A percentile compares a stretch with the other conserved stretches of the same genome.
These are phyloP conservation scores for Caenorhabditis plicata DNA, from an alignment of 2,888 invertebrate genomes.

Conservation along the genomic window DNA sequence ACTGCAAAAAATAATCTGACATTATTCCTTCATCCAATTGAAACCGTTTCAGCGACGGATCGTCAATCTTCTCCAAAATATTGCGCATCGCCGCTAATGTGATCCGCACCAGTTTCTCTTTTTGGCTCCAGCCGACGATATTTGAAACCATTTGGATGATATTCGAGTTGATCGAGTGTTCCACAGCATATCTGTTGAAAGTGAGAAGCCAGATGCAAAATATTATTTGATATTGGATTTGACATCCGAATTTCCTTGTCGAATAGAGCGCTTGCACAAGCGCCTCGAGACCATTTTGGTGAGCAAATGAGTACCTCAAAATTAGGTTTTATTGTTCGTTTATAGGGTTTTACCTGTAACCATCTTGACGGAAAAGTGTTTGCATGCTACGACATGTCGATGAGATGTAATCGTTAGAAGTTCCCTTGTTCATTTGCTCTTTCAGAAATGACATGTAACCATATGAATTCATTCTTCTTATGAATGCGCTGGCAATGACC, in stretches of 20 bases:
- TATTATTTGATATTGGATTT: conserved; percentile 30
- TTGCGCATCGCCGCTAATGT: conserved; percentile 94
- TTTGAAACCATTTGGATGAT: conserved; percentile 93
- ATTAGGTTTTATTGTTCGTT: no score
- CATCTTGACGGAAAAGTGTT: conserved; percentile 16
- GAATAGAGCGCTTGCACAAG: conserved; percentile 17
- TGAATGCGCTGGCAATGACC: conserved; percentile 61
- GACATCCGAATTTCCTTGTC: conserved; percentile 26
- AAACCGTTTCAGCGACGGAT: conserved; percentile 72
- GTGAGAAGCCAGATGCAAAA: conserved; percentile 79
- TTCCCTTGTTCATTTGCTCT: conserved; percentile 18
- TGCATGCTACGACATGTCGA: conserved; percentile 26
- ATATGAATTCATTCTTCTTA: conserved; percentile 53
- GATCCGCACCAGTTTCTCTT: conserved; percentile 79
- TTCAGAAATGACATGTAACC: conserved; percentile 31
- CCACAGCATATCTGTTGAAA: conserved; percentile 87
- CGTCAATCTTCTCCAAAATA: conserved; percentile 91
- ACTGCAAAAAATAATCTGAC: conserved; percentile 68
- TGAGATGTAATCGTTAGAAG: conserved; percentile 23
- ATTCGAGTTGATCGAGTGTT: conserved; percentile 76
- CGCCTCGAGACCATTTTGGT: conserved; percentile 22
- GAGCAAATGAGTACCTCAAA: conserved; percentile 18
- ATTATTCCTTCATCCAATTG: background rate
- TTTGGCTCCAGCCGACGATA: conserved; percentile 92
- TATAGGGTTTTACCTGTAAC: no score